These are phyloP conservation scores for Macroglossus sobrinus DNA, from an alignment of 2,113 vertebrate genomes.

Conservation along the genomic window DNA sequence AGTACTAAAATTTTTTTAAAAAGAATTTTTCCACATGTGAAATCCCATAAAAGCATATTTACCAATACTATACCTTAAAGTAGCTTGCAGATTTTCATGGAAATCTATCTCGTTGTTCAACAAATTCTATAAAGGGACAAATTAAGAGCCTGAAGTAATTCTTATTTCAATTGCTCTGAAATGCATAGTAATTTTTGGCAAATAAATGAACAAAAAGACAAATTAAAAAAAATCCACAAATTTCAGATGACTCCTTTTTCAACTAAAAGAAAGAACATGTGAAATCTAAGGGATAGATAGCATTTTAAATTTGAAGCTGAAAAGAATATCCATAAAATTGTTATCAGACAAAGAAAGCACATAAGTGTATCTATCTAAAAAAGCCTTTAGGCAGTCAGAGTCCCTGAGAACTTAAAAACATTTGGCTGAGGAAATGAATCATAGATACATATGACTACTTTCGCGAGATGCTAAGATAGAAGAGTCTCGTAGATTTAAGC, in stretches of 20 bases:
- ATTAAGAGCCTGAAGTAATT: not conserved
- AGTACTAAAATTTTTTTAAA: not conserved
- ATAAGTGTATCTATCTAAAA: too few relatives aligned
- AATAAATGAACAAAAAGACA: not conserved
- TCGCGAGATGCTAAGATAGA: constrained; percentile 1
- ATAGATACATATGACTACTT: not conserved
- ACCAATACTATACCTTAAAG: not conserved
- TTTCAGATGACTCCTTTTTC: not conserved
- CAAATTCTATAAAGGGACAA: not conserved
- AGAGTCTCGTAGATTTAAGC: not conserved
- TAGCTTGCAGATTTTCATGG: not conserved
- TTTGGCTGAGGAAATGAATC: not conserved
- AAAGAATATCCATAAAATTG: not conserved
- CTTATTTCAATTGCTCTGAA: constrained; percentile 33
- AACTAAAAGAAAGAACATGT: constrained; percentile 1
- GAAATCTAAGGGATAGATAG: not conserved
- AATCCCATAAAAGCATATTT: not conserved
- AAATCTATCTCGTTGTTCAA: not conserved
- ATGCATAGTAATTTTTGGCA: not conserved
- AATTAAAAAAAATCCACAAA: not conserved
- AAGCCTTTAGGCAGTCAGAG: not conserved
- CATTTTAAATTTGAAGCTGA: constrained; percentile 14
- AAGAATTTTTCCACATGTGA: not conserved
- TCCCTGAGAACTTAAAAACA: constrained; percentile 44
- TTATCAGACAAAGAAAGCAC: too few relatives aligned